Evolutionary conservation across 2,113 vertebrate species (phyloP).

Genomic region (Vulpes vulpes): DNA sequence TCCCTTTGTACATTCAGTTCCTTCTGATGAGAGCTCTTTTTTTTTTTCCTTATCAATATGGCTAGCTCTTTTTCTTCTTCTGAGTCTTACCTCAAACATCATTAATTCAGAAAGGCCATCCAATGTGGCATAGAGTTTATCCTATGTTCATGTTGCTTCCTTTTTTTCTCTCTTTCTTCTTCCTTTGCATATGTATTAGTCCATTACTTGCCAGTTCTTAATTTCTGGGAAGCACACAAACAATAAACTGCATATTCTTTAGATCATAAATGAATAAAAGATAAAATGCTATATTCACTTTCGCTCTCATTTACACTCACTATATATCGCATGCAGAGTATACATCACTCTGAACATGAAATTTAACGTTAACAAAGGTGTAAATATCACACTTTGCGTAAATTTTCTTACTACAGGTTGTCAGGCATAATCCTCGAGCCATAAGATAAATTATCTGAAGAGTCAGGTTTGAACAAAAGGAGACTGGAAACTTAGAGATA

Average conservation of each 20-base stretch:
- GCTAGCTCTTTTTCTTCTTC: background rate
- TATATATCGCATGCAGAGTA: background rate
- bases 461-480: conserved; percentile 56
- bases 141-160: background rate
- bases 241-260: background rate
- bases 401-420: conserved; percentile 2
- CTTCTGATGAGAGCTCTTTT: background rate
- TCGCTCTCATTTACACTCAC: conserved; percentile 6
- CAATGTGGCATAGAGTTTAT: background rate
- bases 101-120: background rate
- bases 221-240: background rate
- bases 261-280: conserved; percentile 2
- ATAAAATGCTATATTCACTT: background rate
- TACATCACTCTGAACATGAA: background rate
- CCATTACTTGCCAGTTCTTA: background rate
- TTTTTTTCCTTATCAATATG: background rate
- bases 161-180: background rate
- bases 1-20: background rate
- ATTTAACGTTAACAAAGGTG: conserved; percentile 18
- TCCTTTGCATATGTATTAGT: background rate
- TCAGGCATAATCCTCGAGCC: conserved; percentile 48
- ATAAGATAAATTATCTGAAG: conserved; percentile 61
- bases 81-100: background rate
- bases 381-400: conserved; percentile 27
- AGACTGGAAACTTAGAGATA: conserved; percentile 12